These are phyloP conservation scores for Phycodurus eques DNA, from an alignment of 2,113 vertebrate species.

Conservation along the genomic window DNA sequence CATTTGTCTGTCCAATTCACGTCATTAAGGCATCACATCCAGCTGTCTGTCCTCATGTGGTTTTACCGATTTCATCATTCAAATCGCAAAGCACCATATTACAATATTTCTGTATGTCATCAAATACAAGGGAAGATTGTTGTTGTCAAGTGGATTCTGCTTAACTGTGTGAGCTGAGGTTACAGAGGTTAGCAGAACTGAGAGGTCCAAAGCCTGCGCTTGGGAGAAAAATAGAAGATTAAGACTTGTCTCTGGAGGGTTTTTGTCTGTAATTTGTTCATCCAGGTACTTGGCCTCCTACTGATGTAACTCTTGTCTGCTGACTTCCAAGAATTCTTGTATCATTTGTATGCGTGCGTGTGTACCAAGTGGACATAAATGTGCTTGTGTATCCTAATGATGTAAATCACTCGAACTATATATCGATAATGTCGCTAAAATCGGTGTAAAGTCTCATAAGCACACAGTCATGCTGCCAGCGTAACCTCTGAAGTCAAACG, in stretches of 20 bases:
- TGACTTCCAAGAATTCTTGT: slow-evolving; percentile 68
- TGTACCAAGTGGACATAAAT: slow-evolving; percentile 7
- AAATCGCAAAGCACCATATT: not conserved
- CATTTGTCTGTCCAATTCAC: not conserved
- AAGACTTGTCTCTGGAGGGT: slow-evolving; percentile 59
- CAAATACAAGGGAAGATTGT: not conserved
- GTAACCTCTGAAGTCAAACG: not conserved
- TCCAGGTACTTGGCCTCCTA: slow-evolving; percentile 68
- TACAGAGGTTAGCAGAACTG: slow-evolving; percentile 34
- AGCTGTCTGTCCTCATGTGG: not conserved
- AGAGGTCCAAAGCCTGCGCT: slow-evolving; percentile 42
- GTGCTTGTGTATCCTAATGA: not conserved
- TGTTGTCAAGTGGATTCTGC: slow-evolving; percentile 25
- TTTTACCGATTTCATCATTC: not conserved
- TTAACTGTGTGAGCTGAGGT: slow-evolving; percentile 39
- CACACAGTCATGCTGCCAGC: not conserved
- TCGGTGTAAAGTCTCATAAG: not conserved
- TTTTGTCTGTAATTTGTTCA: slow-evolving; percentile 67
- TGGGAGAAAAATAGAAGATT: slow-evolving; percentile 60
- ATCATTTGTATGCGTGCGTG: slow-evolving; percentile 37
- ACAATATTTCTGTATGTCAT: not conserved
- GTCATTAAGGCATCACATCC: not conserved
- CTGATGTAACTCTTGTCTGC: slow-evolving; percentile 59
- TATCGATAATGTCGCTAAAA: too few relatives aligned
- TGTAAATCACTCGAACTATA: not conserved